Evolutionary conservation across 2,888 invertebrate genomes (phyloP).

Genomic region (Ormyrus pomaceus): DNA sequence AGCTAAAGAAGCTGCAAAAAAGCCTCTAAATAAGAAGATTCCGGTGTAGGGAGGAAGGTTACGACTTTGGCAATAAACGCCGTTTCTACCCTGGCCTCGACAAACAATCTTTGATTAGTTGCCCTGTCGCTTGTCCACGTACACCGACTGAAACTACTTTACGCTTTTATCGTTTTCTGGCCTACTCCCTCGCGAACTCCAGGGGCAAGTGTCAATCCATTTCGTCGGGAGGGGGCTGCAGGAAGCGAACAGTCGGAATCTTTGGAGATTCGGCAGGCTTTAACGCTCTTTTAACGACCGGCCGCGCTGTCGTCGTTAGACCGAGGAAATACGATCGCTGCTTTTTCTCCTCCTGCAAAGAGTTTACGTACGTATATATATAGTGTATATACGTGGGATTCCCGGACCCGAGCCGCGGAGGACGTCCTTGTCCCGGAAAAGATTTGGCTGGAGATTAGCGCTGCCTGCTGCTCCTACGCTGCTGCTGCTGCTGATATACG

Average conservation of each 20-base stretch:
- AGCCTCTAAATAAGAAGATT: too few species aligned
- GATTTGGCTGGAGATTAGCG: constrained; percentile 38
- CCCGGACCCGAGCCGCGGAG: neutral
- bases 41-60: too few species aligned
- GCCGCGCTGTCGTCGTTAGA: constrained; percentile 60
- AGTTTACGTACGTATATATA: neutral
- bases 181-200: neutral
- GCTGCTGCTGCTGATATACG: neutral
- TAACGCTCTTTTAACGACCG: constrained; percentile 62
- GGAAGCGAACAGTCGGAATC: neutral
- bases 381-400: neutral
- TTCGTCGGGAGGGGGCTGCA: constrained; percentile 1
- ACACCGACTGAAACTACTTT: too few species aligned
- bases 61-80: too few species aligned
- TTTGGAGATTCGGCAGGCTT: constrained; percentile 49
- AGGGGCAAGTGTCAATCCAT: constrained; percentile 40
- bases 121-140: too few species aligned
- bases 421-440: constrained; percentile 28
- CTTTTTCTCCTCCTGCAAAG: constrained; percentile 13
- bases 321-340: constrained; percentile 60
- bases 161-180: constrained; percentile 4
- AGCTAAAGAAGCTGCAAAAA: too few species aligned
- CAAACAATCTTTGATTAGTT: too few species aligned
- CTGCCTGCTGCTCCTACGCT: neutral
- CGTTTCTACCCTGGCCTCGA: too few species aligned